Conservation (phyloP, 2,888 invertebrate species). For the Eupithecia vulgata region DNA sequence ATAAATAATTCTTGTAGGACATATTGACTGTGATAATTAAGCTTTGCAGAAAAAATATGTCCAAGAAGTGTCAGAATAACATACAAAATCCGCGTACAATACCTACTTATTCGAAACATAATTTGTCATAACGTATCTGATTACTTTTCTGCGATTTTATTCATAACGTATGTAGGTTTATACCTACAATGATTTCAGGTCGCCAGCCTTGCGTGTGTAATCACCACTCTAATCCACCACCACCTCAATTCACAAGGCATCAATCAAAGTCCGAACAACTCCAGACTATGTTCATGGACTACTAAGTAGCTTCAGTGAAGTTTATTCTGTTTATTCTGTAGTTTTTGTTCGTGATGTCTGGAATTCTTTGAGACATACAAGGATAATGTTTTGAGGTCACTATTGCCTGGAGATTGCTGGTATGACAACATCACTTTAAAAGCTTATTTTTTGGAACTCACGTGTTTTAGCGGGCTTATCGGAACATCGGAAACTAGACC, state of each 20-base stretch:
- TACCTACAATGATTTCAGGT: constrained; percentile 1
- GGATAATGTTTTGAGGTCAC: too few species aligned
- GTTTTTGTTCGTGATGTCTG: background rate
- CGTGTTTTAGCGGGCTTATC: too few species aligned
- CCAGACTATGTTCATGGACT: constrained; percentile 2
- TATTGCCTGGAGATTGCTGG: too few species aligned
- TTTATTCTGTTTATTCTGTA: background rate
- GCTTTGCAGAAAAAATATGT: background rate
- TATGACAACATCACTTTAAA: too few species aligned
- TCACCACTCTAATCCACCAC: background rate
- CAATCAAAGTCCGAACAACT: constrained; percentile 18
- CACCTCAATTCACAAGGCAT: constrained; percentile 14
- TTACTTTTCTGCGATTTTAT: background rate
- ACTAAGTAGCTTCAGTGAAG: background rate
- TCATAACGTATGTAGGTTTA: background rate
- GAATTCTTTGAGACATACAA: too few species aligned
- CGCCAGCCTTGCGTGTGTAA: constrained; percentile 11
- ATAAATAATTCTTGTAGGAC: too few species aligned
- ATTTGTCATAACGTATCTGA: background rate
- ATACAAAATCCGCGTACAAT: background rate
- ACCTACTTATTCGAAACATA: background rate
- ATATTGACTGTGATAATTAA: background rate
- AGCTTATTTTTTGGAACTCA: too few species aligned
- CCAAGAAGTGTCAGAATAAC: background rate
- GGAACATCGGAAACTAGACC: too few species aligned